A percentile compares a stretch with the other conserved stretches of the same genome.
These are phyloP conservation scores for Brachyptera putata DNA, from an alignment of 2,888 invertebrate genomes.

Conservation along the genomic window DNA sequence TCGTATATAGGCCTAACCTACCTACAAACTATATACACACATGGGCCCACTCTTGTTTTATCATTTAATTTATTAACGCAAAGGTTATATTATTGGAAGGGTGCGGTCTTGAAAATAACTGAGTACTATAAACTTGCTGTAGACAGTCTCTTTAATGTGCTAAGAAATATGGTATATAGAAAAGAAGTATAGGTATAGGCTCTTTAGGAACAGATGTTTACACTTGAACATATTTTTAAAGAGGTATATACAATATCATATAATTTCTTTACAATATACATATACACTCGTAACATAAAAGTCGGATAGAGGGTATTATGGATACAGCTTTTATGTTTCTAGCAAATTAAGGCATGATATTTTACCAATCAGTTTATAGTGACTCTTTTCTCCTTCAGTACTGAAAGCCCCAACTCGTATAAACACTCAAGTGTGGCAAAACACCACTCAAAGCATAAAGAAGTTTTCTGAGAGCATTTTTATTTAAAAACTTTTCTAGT, in stretches of 20 bases:
- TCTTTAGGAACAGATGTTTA: conserved; percentile 14
- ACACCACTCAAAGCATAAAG: conserved; percentile 22
- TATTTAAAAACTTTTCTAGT: conserved; percentile 3
- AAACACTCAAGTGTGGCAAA: conserved; percentile 20
- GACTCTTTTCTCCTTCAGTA: conserved; percentile 1
- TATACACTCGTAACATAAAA: neutral
- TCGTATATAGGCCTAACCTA: no score
- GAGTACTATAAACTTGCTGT: no score
- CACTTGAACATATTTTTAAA: conserved; percentile 4
- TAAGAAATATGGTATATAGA: no score
- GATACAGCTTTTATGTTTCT: conserved; percentile 6
- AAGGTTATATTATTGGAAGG: no score
- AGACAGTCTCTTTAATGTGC: no score
- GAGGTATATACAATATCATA: neutral
- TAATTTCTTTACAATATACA: neutral
- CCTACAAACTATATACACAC: no score
- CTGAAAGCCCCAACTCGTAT: no score
- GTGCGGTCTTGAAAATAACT: no score
- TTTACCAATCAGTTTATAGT: neutral
- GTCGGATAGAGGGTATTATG: no score
- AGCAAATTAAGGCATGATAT: conserved; percentile 5
- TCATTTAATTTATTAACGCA: no score
- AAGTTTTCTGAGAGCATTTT: conserved; percentile 17
- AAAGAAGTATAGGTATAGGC: no score
- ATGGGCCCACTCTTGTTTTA: no score